Percentiles rank a stretch among this genome's conserved stretches.
phyloP scores from a whole-genome alignment of 2,113 vertebrate genomes.

The Urocynchramus pylzowi region DNA sequence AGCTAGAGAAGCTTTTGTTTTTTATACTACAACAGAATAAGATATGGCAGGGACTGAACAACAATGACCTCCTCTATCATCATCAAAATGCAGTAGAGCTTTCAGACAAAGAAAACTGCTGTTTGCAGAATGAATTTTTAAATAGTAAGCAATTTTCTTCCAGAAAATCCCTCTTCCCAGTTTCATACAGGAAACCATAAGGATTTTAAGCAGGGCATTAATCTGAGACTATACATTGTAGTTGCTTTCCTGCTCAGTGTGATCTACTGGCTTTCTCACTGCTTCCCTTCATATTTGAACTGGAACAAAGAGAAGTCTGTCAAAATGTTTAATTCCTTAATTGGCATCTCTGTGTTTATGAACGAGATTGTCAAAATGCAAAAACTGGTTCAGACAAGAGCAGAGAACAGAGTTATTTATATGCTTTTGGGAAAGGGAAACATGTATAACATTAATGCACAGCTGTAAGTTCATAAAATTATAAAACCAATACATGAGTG shows the following conservation, averaged over 20 bases:
- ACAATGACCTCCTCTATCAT: background rate
- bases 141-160: background rate
- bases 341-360: background rate
- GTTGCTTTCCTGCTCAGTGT: background rate
- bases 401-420: background rate
- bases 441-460: background rate
- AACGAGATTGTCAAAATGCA: background rate
- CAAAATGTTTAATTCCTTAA: background rate
- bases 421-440: background rate
- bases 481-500: background rate
- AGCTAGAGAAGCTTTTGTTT: background rate
- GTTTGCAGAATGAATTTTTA: background rate
- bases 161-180: background rate
- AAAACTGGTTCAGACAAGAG: background rate
- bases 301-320: background rate
- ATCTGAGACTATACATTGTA: background rate
- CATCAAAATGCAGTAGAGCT: background rate
- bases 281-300: background rate
- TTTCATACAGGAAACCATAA: background rate
- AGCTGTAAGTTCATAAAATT: background rate
- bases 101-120: background rate
- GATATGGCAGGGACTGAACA: background rate
- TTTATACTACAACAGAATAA: background rate
- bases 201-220: background rate
- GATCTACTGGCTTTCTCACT: background rate